phyloP scores from a whole-genome alignment of 2,797 vertebrate species.

The Lagodon rhomboides region DNA sequence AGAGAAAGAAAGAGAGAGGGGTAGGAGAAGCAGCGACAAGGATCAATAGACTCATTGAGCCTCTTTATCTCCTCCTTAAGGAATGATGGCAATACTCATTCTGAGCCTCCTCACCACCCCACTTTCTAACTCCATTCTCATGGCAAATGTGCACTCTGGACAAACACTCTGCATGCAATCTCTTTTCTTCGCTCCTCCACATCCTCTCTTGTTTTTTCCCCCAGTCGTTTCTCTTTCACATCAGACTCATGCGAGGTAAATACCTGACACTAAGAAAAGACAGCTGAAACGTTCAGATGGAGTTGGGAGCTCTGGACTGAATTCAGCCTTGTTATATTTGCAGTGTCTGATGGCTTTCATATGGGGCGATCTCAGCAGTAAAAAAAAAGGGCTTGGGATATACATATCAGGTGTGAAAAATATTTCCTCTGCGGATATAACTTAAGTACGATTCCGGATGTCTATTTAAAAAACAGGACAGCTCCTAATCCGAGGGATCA shows the following conservation, averaged over 20 bases:
- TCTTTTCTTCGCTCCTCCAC: conserved; percentile 56
- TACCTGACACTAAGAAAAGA: conserved; percentile 28
- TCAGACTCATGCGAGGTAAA: conserved; percentile 48
- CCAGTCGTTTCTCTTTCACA: conserved; percentile 48
- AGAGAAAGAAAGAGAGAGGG: conserved; percentile 3
- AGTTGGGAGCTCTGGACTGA: conserved; percentile 45
- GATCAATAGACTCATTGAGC: conserved; percentile 84
- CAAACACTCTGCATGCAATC: conserved; percentile 67
- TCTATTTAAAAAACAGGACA: conserved; percentile 59
- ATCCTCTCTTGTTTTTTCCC: conserved; percentile 40
- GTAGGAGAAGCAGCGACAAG: conserved; percentile 60
- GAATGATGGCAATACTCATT: conserved; percentile 73
- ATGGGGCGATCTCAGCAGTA: conserved; percentile 38
- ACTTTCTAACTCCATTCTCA: conserved; percentile 75
- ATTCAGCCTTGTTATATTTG: conserved; percentile 59
- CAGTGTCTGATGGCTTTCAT: conserved; percentile 48
- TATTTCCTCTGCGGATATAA: conserved; percentile 65
- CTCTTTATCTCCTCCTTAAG: conserved; percentile 78
- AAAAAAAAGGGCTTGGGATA: conserved; percentile 21
- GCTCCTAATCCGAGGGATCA: conserved; percentile 61
- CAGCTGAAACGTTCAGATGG: conserved; percentile 42
- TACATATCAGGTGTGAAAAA: conserved; percentile 70
- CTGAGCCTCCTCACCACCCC: conserved; percentile 51
- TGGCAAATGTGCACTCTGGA: conserved; percentile 78
- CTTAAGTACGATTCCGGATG: conserved; percentile 49